Evolutionary conservation across 2,797 vertebrate species (phyloP), one percentile per base, ranked within the genome.

Genomic region (Holocentrus rufus): DNA sequence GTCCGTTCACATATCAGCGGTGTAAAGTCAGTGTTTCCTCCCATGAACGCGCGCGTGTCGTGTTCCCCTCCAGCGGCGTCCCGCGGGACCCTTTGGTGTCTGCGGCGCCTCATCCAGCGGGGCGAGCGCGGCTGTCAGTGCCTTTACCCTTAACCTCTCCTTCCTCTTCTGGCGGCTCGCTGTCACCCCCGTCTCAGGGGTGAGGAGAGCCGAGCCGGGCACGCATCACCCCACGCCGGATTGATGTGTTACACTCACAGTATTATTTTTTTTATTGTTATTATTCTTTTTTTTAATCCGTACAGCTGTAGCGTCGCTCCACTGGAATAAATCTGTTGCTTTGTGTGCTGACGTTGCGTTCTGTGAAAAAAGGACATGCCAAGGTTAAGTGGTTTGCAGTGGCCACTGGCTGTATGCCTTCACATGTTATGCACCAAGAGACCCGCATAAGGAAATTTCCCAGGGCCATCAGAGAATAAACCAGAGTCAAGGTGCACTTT

Each of bases 301-400:
- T 54, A 22, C 71, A 76, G 69, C 57, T 61, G 44, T 74, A 65
- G 49, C 36, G 20, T 36, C 39, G 49, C 56, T 59, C 56, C 34
- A 5, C 69, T 49, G 65, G 62, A 72, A 74, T 74, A 70, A 75
- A 68, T 27, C 17, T 53, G 66, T 46, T 67, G 55, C 65, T 76
- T 74, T 69, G 54, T 65, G 53, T 82, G 80, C 84, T 90, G 85
- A 90, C 65, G 47, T 25, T 47, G 77, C 84, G 18, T 67, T 85
- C 60, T 84, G 46, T 49, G 44, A 59, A 59, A 59, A 76, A 58
- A 56, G 66, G 65, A 56, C 59, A 56, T 47, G 56, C 68, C 82
- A 74, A 85, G 85, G 88, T 88, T 83, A 86, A 88, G 65, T 56
- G 63, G 72, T 56, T 56, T 79, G 71, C 9, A 15, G 22, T 55